These are phyloP conservation scores for Sprattus sprattus DNA, from an alignment of 2,113 vertebrate species.

Conservation along the genomic window DNA sequence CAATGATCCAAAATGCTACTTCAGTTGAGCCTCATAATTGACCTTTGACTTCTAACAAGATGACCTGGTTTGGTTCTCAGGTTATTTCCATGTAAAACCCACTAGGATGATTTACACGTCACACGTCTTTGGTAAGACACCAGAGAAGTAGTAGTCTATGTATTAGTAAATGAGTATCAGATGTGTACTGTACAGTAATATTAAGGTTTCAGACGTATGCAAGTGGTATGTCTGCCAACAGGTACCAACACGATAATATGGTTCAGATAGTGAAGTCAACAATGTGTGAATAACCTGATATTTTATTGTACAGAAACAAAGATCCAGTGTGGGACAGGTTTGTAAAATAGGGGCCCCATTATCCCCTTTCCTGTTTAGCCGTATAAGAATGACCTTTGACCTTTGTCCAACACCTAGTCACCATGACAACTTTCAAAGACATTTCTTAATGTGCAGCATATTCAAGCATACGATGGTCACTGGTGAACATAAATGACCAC, in stretches of 20 bases:
- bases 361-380: background rate
- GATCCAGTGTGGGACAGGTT: background rate
- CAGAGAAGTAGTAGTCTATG: no score
- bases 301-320: background rate
- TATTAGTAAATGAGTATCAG: background rate
- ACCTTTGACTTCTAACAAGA: no score
- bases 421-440: background rate
- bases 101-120: background rate
- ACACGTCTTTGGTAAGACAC: no score
- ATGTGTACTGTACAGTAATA: background rate
- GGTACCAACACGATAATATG: background rate
- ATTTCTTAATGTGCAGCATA: background rate
- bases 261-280: background rate
- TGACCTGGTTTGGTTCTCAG: no score
- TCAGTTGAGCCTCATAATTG: no score
- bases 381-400: background rate
- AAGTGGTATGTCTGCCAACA: background rate
- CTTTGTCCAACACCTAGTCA: no score
- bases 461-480: background rate
- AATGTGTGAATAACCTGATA: background rate
- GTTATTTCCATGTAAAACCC: no score
- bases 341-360: no score
- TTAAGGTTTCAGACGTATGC: background rate
- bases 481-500: background rate
- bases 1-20: no score